Evolutionary conservation across 2,797 vertebrate genomes (phyloP).

Genomic region (Eleutherodactylus coqui): DNA sequence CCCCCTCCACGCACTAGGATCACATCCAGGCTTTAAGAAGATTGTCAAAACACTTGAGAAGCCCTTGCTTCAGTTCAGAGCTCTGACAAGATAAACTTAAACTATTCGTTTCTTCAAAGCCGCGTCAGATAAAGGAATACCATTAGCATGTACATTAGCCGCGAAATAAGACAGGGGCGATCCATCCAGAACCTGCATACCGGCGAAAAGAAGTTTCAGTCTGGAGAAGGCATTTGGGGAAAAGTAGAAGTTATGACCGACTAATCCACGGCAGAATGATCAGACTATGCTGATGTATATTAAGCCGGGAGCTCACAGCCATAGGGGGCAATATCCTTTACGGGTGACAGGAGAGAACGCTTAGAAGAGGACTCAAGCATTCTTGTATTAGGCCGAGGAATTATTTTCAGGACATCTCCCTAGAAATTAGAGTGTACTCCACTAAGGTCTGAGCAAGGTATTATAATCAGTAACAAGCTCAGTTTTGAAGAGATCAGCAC

Average conservation of each 20-base stretch:
- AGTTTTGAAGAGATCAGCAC: background rate
- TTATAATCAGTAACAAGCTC: background rate
- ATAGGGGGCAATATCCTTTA: background rate
- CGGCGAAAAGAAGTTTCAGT: background rate
- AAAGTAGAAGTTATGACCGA: background rate
- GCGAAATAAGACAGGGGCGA: background rate
- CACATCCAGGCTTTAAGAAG: background rate
- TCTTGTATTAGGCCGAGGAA: background rate
- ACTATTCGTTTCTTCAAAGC: background rate
- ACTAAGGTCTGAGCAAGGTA: background rate
- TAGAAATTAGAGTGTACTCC: background rate
- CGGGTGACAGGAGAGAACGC: background rate
- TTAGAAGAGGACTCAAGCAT: background rate
- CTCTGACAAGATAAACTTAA: background rate
- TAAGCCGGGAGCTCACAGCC: background rate
- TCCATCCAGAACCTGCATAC: constrained; percentile 12
- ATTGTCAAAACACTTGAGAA: background rate
- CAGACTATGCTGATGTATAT: background rate
- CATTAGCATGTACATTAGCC: constrained; percentile 6
- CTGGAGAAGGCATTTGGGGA: background rate
- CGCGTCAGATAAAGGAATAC: background rate
- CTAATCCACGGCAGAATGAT: background rate
- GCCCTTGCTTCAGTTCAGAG: background rate
- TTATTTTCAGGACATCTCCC: background rate
- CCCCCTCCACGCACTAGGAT: background rate